Percentiles rank a stretch among this genome's conserved stretches.
Conservation (phyloP, 2,888 invertebrate species). For the Cetonia aurata region DNA sequence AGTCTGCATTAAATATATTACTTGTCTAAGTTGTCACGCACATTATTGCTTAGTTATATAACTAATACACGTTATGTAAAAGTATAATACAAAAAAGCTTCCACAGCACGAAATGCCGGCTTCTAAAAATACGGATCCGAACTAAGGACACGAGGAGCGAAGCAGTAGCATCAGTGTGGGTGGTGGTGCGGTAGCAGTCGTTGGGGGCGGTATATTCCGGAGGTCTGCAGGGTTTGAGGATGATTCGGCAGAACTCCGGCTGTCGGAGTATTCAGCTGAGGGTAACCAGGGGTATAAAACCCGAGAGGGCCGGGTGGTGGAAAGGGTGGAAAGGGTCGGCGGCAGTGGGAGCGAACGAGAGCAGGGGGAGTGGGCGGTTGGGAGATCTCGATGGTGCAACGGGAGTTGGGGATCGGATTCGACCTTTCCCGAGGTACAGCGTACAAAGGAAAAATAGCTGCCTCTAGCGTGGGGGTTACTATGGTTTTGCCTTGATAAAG, state of each 20-base stretch:
- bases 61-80: constrained; percentile 1
- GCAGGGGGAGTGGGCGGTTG: constrained; percentile 47
- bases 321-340: constrained; percentile 52
- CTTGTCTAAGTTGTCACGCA: neutral
- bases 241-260: constrained; percentile 66
- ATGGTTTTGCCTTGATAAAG: constrained; percentile 56
- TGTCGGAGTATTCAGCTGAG: constrained; percentile 61
- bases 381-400: constrained; percentile 54
- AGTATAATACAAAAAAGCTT: constrained; percentile 34
- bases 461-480: constrained; percentile 57
- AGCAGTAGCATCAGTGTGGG: constrained; percentile 55
- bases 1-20: neutral
- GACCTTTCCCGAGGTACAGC: constrained; percentile 55
- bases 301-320: constrained; percentile 53
- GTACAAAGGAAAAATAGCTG: constrained; percentile 56
- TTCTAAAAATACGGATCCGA: constrained; percentile 55
- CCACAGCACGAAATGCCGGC: constrained; percentile 50
- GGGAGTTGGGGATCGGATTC: constrained; percentile 55
- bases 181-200: constrained; percentile 45
- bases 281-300: constrained; percentile 63
- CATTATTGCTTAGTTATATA: constrained; percentile 10
- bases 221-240: constrained; percentile 65
- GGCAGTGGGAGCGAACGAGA: constrained; percentile 45
- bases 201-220: constrained; percentile 61
- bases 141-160: constrained; percentile 58